Evolutionary conservation across 1,140 invertebrate genomes (phyloP).

Genomic region (Bombus sylvicola): DNA sequence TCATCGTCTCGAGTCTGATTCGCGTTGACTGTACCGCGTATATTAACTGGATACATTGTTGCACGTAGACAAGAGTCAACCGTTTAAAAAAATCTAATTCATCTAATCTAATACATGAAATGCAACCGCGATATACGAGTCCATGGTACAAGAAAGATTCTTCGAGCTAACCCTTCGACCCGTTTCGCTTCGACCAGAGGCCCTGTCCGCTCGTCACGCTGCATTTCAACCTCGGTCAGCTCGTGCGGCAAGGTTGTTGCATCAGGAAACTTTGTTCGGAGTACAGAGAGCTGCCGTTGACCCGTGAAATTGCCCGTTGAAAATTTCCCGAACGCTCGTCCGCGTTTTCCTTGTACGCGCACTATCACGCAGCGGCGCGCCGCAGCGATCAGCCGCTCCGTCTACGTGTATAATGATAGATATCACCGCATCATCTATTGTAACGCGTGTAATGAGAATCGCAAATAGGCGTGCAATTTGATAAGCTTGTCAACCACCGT

Average conservation of each 20-base stretch:
- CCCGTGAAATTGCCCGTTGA: constrained; percentile 15
- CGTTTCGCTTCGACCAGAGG: neutral
- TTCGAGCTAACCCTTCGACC: neutral
- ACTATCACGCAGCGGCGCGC: neutral
- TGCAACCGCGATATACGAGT: too few species aligned
- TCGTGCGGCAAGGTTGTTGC: neutral
- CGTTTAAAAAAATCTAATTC: neutral
- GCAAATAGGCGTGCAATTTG: constrained; percentile 75
- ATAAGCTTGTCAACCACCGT: constrained; percentile 75
- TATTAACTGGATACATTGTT: neutral
- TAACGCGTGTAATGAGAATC: constrained; percentile 75
- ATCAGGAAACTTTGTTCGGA: neutral
- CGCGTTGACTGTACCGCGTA: neutral
- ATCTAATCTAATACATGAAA: too few species aligned
- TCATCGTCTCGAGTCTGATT: neutral
- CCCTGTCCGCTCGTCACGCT: neutral
- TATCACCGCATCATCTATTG: constrained; percentile 72
- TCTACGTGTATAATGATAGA: constrained; percentile 65
- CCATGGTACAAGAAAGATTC: neutral
- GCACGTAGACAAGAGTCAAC: neutral
- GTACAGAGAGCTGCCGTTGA: constrained; percentile 2
- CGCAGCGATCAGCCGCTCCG: constrained; percentile 4
- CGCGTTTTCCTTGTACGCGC: neutral
- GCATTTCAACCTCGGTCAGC: neutral
- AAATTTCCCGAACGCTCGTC: constrained; percentile 11